phyloP scores from a whole-genome alignment of 2,888 invertebrate genomes.

The Drosophila basisetae region DNA sequence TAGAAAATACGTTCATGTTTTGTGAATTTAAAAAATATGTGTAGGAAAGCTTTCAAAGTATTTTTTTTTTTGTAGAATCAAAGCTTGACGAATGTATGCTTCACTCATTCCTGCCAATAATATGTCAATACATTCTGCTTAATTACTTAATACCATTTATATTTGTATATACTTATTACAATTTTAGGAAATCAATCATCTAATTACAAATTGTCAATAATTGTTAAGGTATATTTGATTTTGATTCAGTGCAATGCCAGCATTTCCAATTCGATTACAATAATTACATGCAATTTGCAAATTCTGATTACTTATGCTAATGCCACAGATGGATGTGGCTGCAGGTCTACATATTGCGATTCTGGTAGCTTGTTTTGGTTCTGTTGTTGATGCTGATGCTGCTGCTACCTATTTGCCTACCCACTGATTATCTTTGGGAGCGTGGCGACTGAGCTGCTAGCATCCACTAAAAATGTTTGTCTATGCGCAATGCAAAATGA shows the following conservation, averaged over 20 bases:
- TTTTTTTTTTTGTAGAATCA: background rate
- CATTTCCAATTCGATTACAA: slow-evolving; percentile 31
- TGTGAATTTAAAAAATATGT: background rate
- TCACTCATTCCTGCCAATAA: background rate
- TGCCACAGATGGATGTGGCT: slow-evolving; percentile 47
- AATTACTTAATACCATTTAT: background rate
- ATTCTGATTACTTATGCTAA: slow-evolving; percentile 66
- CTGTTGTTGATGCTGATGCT: slow-evolving; percentile 24
- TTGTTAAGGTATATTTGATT: slow-evolving; percentile 15
- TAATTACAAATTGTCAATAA: slow-evolving; percentile 21
- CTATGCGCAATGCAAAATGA: slow-evolving; percentile 61
- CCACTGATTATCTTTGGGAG: slow-evolving; percentile 68
- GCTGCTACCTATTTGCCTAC: slow-evolving; percentile 48
- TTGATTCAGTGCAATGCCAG: slow-evolving; percentile 11
- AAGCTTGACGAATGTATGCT: background rate
- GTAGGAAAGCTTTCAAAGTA: background rate
- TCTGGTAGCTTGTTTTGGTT: slow-evolving; percentile 56
- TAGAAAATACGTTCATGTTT: background rate
- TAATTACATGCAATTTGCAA: slow-evolving; percentile 56
- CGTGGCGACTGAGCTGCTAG: slow-evolving; percentile 41
- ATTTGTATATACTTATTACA: background rate
- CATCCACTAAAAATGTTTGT: slow-evolving; percentile 62
- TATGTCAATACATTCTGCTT: slow-evolving; percentile 1
- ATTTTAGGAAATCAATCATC: slow-evolving; percentile 6
- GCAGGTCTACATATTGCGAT: slow-evolving; percentile 22